Evolutionary conservation across 2,888 invertebrate genomes (phyloP).

Genomic region (Bellardia pandia): DNA sequence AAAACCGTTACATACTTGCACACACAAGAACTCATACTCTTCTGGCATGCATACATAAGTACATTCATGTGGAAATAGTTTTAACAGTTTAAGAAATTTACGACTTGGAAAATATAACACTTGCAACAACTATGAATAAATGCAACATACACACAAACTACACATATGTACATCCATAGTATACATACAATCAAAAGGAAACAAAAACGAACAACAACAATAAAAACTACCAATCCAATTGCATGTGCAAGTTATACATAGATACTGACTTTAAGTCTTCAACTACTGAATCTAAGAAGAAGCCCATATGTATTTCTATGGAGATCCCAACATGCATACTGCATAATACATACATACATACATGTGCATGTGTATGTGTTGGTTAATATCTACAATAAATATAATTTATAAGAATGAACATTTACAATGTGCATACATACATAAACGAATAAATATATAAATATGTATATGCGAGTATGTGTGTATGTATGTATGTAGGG

Average conservation of each 20-base stretch:
- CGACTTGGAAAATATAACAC: constrained; percentile 65
- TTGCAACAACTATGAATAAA: constrained; percentile 35
- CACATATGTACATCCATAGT: neutral
- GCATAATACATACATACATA: neutral
- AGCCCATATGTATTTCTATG: neutral
- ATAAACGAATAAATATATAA: neutral
- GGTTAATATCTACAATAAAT: neutral
- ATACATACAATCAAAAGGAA: neutral
- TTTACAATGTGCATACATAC: neutral
- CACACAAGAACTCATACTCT: neutral
- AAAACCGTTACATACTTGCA: neutral
- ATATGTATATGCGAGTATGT: neutral
- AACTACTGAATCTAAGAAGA: neutral
- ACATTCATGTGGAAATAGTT: constrained; percentile 60
- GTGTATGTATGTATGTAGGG: no score
- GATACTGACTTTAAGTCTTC: constrained; percentile 3
- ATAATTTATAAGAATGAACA: neutral
- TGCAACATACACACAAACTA: neutral
- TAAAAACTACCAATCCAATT: neutral
- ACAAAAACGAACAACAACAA: neutral
- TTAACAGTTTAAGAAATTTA: constrained; percentile 70
- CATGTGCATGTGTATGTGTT: neutral
- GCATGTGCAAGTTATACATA: neutral
- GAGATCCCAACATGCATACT: neutral
- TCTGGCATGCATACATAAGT: constrained; percentile 25